Evolutionary conservation across 53 echinoderm and acorn worm genomes (phyloP).

Genomic region (Holothuria scabra): DNA sequence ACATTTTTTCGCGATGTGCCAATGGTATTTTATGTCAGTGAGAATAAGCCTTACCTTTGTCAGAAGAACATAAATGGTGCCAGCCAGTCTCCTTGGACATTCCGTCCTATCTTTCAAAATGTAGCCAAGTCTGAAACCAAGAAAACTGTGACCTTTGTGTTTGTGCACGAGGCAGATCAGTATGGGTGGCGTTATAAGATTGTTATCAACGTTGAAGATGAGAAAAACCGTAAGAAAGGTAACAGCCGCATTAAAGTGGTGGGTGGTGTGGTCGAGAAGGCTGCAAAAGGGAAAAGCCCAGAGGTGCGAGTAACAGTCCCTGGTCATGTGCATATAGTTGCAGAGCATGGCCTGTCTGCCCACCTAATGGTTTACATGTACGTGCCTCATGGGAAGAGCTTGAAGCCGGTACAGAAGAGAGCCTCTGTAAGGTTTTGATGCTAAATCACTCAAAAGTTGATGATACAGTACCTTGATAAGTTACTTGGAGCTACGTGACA

Average conservation of each 20-base stretch:
- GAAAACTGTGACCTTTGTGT: conserved; percentile 44
- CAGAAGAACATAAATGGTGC: conserved; percentile 33
- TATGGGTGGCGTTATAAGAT: conserved; percentile 37
- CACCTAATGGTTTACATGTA: conserved; percentile 52
- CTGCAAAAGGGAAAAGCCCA: conserved; percentile 3
- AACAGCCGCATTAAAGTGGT: conserved; percentile 31
- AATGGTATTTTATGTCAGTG: conserved; percentile 33
- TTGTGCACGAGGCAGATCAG: conserved; percentile 36
- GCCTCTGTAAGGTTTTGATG: conserved; percentile 23
- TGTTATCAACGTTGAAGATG: conserved; percentile 24
- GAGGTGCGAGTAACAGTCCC: conserved; percentile 41
- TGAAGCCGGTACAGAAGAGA: conserved; percentile 3
- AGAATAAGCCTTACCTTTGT: conserved; percentile 40
- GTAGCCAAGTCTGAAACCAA: conserved; percentile 24
- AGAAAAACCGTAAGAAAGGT: conserved; percentile 33
- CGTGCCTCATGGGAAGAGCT: conserved; percentile 45
- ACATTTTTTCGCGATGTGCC: conserved; percentile 42
- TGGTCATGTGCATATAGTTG: conserved; percentile 15
- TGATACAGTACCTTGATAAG: no score
- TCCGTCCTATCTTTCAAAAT: conserved; percentile 40
- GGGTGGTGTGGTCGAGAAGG: conserved; percentile 21
- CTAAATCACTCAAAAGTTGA: no score
- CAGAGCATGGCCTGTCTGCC: conserved; percentile 27
- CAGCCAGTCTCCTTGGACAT: conserved; percentile 30
- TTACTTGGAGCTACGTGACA: no score